Evolutionary conservation across 2,888 invertebrate species (phyloP).

Genomic region (Acanthoscelides obtectus): DNA sequence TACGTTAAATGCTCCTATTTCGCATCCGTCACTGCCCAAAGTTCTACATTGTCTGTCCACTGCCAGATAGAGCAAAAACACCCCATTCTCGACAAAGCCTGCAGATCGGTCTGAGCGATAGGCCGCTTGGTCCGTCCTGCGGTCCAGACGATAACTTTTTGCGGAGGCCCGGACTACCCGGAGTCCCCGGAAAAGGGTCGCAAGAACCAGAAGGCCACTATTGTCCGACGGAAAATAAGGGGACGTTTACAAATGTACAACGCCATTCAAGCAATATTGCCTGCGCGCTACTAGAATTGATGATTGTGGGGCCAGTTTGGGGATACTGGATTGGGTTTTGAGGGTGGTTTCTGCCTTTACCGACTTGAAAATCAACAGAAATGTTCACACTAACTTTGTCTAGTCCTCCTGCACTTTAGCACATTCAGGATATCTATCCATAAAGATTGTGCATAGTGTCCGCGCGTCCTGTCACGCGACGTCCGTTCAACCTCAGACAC

Average conservation of each 20-base stretch:
- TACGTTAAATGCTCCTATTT: too few relatives aligned
- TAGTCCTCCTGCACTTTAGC: too few relatives aligned
- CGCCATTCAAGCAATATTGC: not conserved
- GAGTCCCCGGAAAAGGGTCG: constrained; percentile 16
- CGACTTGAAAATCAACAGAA: too few relatives aligned
- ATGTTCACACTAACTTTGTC: too few relatives aligned
- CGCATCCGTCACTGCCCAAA: too few relatives aligned
- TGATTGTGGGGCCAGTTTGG: constrained; percentile 8
- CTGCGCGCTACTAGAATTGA: not conserved
- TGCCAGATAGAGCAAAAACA: not conserved
- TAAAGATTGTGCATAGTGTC: too few relatives aligned
- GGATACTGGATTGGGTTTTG: constrained; percentile 6
- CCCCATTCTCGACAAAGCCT: not conserved
- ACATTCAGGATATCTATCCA: too few relatives aligned
- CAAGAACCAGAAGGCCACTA: constrained; percentile 26
- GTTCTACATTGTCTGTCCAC: not conserved
- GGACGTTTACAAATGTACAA: constrained; percentile 31
- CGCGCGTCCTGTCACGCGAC: too few relatives aligned
- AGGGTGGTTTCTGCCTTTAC: not conserved
- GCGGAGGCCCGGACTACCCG: constrained; percentile 21
- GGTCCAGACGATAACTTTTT: constrained; percentile 29
- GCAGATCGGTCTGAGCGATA: not conserved
- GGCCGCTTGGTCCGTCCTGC: not conserved
- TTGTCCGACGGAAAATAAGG: constrained; percentile 28
- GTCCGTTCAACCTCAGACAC: too few relatives aligned